A percentile compares a stretch with the other conserved stretches of the same genome.
These are phyloP conservation scores for Luperina testacea DNA, from an alignment of 2,888 invertebrate genomes.

Conservation along the genomic window DNA sequence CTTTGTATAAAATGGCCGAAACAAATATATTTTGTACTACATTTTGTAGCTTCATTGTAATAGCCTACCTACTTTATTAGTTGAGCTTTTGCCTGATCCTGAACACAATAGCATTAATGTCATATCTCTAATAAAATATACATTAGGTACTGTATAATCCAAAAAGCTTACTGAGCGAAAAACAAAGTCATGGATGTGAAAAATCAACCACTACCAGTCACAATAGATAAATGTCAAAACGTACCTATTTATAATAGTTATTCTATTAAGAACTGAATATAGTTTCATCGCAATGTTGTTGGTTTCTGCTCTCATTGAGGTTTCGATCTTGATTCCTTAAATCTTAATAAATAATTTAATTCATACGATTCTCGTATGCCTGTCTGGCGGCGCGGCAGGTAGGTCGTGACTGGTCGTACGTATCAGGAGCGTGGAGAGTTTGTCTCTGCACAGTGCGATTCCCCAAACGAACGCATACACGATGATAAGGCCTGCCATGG, in stretches of 20 bases:
- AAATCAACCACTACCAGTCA: neutral
- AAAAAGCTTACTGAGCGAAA: constrained; percentile 23
- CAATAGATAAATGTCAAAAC: neutral
- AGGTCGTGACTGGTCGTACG: constrained; percentile 79
- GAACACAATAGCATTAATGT: constrained; percentile 28
- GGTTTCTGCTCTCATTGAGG: constrained; percentile 17
- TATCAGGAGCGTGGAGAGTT: constrained; percentile 72
- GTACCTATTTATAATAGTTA: neutral
- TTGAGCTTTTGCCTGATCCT: constrained; percentile 33
- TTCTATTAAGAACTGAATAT: neutral
- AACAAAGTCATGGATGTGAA: neutral
- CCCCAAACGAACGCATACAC: constrained; percentile 78
- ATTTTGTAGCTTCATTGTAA: constrained; percentile 31
- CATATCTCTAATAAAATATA: constrained; percentile 3
- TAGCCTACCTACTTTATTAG: constrained; percentile 34
- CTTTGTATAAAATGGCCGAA: constrained; percentile 5
- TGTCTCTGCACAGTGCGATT: constrained; percentile 76
- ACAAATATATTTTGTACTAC: constrained; percentile 39
- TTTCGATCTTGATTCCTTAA: constrained; percentile 31
- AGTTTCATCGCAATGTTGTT: constrained; percentile 1
- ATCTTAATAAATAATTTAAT: neutral
- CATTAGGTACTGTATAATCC: constrained; percentile 19
- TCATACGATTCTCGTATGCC: constrained; percentile 67
- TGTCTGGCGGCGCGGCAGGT: constrained; percentile 73
- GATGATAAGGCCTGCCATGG: constrained; percentile 74